Base-by-base conservation (phyloP, 2,113 vertebrate species). In the Oncorhynchus keta region DNA sequence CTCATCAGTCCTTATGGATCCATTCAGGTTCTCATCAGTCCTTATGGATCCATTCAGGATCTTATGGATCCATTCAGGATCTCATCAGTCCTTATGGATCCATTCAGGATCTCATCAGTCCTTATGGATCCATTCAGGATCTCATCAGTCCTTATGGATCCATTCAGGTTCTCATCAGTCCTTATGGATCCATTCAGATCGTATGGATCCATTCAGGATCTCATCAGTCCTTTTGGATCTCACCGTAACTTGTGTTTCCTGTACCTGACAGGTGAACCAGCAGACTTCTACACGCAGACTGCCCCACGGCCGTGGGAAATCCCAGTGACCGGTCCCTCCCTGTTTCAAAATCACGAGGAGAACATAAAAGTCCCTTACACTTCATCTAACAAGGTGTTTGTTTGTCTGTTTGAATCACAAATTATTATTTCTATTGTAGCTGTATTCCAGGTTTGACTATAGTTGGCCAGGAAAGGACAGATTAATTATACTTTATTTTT, bases 221-320 rank as follows among this genome's bases (percentile, higher is more conserved):
- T 26, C 26, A 26, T 26, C 26, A 18, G 66, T 32, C 14, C 18
- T 5, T 68, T 5, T 69, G 4, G 13, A 12, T 3, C 35, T 20
- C 6, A 35, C 11, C 45, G 22, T 18, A 2, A 9, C 13, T 5
- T 24, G 5, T 18, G 2, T 22, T 62, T 32, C 55, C 45, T 66
- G 16, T 84, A 12, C 72, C 59, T 69, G 28, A 74, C 82, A 95
- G 95, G 92, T 24, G 94, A 95, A 68, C 0, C 12, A 0, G 84
- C 93, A 2, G 94, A 95, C 83, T 92, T 92, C 59, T 88, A 86
- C 39, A 6, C 85, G 26, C 92, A 93, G 71, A 76, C 87, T 0
- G 87, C 93, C 16, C 93, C 93, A 1, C 81, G 70, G 2, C 93
- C 93, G 0, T 95, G 94, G 95, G 89, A 92, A 9, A n/a, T 95